Percentiles rank a stretch among this genome's conserved stretches.
Conservation (phyloP, 1,140 invertebrate species). For the Platorchestia sp. region DNA sequence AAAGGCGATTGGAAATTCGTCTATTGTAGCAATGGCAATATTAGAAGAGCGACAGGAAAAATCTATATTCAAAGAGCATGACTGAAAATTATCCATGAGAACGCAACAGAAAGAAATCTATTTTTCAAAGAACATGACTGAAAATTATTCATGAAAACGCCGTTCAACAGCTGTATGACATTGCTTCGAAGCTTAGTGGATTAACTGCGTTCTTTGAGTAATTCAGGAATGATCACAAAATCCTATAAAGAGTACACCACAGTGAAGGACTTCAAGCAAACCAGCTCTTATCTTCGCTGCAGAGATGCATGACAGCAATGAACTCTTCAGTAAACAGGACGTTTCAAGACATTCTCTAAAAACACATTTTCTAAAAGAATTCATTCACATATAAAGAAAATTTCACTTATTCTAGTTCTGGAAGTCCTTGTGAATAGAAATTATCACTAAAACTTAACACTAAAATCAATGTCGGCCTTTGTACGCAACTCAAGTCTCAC, state of each 20-base stretch:
- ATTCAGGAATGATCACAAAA: not conserved
- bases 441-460: not conserved
- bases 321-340: not conserved
- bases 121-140: not conserved
- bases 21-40: not conserved
- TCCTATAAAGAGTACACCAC: not conserved
- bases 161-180: not conserved
- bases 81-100: no score
- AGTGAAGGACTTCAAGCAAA: not conserved
- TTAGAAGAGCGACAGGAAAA: not conserved
- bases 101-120: not conserved
- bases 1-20: not conserved
- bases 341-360: not conserved
- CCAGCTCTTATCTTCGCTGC: not conserved
- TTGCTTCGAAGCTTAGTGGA: not conserved
- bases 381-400: not conserved
- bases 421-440: conserved; percentile 14
- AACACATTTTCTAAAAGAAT: not conserved
- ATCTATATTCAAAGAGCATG: not conserved
- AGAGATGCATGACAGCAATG: not conserved
- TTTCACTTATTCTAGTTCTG: not conserved
- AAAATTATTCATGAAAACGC: not conserved
- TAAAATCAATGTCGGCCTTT: not conserved
- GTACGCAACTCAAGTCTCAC: not conserved
- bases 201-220: not conserved